These are phyloP conservation scores for Brachionus asplanchnoidis DNA, from an alignment of 1,140 invertebrate genomes.

Conservation along the genomic window DNA sequence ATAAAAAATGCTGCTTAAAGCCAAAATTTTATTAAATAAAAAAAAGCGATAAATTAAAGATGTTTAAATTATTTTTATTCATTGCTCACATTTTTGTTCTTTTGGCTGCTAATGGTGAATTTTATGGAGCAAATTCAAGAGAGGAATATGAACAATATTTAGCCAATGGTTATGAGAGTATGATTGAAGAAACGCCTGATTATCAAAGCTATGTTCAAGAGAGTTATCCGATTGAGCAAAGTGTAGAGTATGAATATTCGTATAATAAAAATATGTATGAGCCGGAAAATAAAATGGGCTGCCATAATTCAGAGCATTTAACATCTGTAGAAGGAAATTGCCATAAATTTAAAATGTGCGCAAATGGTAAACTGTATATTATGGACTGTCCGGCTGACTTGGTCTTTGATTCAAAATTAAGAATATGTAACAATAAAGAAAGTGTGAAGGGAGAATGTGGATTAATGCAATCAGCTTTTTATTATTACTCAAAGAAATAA, in stretches of 20 bases:
- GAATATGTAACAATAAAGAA: constrained; percentile 14
- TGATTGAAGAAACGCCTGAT: background rate
- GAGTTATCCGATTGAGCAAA: background rate
- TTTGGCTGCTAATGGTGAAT: background rate
- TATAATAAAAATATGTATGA: background rate
- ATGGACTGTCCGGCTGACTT: background rate
- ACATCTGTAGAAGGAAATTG: background rate
- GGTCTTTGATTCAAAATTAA: constrained; percentile 11
- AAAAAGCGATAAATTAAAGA: background rate
- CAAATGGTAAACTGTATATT: background rate
- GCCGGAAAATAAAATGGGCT: background rate
- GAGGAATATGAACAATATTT: background rate
- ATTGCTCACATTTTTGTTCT: background rate
- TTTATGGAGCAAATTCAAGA: background rate
- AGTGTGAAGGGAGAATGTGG: background rate
- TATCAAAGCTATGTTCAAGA: background rate
- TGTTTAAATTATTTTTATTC: background rate
- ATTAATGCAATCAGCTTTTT: background rate
- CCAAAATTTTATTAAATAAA: too few relatives aligned
- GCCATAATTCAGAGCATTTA: background rate
- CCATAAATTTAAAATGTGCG: background rate
- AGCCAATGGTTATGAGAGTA: background rate
- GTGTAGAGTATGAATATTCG: background rate
- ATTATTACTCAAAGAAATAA: background rate
- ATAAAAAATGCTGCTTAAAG: too few relatives aligned